Evolutionary conservation across 2,797 vertebrate genomes (phyloP).

Genomic region (Gambusia yucatana): DNA sequence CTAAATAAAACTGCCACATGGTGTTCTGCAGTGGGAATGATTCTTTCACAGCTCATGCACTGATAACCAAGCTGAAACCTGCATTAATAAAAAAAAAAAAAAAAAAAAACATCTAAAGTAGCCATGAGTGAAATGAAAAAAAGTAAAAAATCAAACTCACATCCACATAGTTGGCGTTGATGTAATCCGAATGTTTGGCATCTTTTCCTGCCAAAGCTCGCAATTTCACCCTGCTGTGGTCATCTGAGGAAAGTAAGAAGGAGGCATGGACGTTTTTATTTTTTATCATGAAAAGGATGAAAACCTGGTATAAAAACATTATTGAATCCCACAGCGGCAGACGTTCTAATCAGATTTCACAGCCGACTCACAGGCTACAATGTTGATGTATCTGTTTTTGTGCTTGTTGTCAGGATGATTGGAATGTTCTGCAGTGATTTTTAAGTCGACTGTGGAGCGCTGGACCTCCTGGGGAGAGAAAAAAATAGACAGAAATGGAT

Average conservation of each 20-base stretch:
- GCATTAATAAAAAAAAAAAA: background rate
- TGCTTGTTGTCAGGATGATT: constrained; percentile 99
- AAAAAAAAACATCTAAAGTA: background rate
- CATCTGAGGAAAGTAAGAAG: constrained; percentile 80
- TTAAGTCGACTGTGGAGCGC: constrained; percentile 92
- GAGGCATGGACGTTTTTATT: constrained; percentile 34
- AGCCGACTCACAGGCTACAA: constrained; percentile 94
- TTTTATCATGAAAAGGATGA: constrained; percentile 47
- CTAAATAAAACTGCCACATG: constrained; percentile 11
- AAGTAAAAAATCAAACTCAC: constrained; percentile 82
- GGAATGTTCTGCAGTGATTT: constrained; percentile 97
- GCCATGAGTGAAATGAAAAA: constrained; percentile 3
- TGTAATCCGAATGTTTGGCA: constrained; percentile 98
- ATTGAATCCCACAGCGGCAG: constrained; percentile 41
- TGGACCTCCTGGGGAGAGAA: constrained; percentile 90
- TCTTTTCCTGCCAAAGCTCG: constrained; percentile 95
- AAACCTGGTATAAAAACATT: constrained; percentile 43
- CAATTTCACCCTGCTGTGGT: constrained; percentile 98
- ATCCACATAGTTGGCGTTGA: constrained; percentile 98
- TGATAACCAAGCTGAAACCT: background rate
- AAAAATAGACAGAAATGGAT: constrained; percentile 39
- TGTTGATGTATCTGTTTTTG: constrained; percentile 99
- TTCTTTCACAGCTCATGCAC: constrained; percentile 5
- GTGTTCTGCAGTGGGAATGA: constrained; percentile 2
- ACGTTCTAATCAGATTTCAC: constrained; percentile 49